Evolutionary conservation across 2,113 vertebrate species (phyloP).

Genomic region (Tamias sibiricus): DNA sequence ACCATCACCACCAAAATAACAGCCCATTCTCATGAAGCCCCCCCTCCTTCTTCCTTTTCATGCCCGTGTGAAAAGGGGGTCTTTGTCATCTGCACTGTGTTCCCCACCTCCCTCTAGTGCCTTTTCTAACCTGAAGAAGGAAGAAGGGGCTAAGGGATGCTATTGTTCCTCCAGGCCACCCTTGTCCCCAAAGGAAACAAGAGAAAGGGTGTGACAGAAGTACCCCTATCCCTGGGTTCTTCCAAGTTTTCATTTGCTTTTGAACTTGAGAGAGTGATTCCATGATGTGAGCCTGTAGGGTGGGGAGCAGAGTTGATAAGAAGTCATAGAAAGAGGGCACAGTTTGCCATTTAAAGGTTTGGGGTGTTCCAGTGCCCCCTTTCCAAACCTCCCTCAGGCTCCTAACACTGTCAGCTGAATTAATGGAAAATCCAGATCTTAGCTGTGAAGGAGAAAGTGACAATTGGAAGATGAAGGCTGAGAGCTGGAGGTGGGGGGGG

Average conservation of each 20-base stretch:
- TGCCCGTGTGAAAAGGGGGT: neutral
- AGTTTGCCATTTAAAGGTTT: neutral
- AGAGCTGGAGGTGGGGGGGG: neutral
- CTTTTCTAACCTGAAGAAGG: constrained; percentile 59
- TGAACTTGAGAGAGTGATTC: neutral
- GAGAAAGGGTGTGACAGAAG: neutral
- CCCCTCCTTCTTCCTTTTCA: neutral
- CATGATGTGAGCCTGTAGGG: constrained; percentile 39
- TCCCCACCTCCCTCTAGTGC: constrained; percentile 19
- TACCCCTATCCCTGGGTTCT: neutral
- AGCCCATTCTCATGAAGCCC: neutral
- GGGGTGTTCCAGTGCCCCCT: neutral
- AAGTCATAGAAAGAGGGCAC: neutral
- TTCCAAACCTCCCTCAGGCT: neutral
- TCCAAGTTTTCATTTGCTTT: neutral
- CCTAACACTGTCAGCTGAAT: neutral
- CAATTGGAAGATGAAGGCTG: constrained; percentile 13
- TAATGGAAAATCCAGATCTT: neutral
- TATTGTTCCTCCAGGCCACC: constrained; percentile 60
- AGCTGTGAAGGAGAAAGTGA: neutral
- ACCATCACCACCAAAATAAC: constrained; percentile 42
- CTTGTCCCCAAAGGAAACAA: neutral
- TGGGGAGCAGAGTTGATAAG: constrained; percentile 63
- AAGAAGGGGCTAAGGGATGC: constrained; percentile 54
- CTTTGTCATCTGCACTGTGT: constrained; percentile 39